Base-by-base conservation (phyloP, 2,888 invertebrate species). In the Drosophila vallismaia region DNA sequence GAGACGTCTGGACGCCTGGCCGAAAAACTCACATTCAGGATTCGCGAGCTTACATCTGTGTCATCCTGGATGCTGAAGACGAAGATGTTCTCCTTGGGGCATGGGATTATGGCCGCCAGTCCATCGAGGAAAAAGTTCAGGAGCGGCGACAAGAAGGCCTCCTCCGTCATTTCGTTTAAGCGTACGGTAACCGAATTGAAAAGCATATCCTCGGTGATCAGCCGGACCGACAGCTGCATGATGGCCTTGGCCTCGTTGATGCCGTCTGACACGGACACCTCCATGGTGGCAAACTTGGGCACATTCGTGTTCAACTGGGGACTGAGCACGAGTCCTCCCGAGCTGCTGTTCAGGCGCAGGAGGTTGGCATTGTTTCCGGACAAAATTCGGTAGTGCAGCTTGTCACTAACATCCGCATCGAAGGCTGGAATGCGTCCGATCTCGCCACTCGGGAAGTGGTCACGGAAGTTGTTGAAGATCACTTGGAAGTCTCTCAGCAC, bases 291-390 rank as follows among this genome's bases (percentile, higher is more conserved):
- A 40, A 97, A 93, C 89, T 98, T 96, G 0, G 98, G 97, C 5
- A 99, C 98, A 91, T 99, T 98, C 0, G 98, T 98, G 90, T 99
- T 98, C 19, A 99, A 93, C 86, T 97, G 97, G 0, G 98, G 97
- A 8, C 98, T 98, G 0, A 99, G 92, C 1, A 95, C 96, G 83
- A 99, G 94, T 38, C 96, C 95, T 0, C 98, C 98, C 0, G 95
- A 94, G 0, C 95, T 95, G 83, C 95, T 94, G 88, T 99, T 97
- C 26, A 99, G 91, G 0, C 95, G 94, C 0, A 99, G 93, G 14
- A 98, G 92, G 88, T 97, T 96, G 0, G 98, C 98, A 89, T 97
- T 98, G 91, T 99, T 99, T 0, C 99, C 98, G 0, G 96, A 95
- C 0, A 98, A 91, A 68, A 99, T 96, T 33, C 94, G 94, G 92